A percentile compares a stretch with the other conserved stretches of the same genome.
These are phyloP conservation scores for Labroides dimidiatus DNA, from an alignment of 2,797 vertebrate species.

Conservation along the genomic window DNA sequence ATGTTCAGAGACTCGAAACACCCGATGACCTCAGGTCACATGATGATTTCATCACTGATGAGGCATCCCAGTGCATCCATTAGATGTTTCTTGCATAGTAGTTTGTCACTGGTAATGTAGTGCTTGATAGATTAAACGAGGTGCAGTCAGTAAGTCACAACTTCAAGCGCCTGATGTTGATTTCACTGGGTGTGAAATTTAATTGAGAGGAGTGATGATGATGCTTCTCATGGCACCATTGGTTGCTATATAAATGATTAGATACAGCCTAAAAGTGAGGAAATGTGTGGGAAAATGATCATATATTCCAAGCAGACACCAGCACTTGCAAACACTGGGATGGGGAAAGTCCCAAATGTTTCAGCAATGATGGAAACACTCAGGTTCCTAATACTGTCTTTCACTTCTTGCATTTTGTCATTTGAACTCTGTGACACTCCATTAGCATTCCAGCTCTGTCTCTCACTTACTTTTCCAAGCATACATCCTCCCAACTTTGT, in stretches of 20 bases:
- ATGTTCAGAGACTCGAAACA: no score
- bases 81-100: no score
- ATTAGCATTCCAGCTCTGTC: constrained; percentile 34
- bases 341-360: neutral
- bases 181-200: constrained; percentile 32
- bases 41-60: no score
- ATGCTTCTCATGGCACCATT: neutral
- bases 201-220: constrained; percentile 20
- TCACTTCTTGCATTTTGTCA: constrained; percentile 23
- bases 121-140: constrained; percentile 7
- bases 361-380: constrained; percentile 13
- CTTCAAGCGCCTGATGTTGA: neutral
- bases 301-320: neutral
- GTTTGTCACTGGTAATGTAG: constrained; percentile 31
- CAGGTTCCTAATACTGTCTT: constrained; percentile 23
- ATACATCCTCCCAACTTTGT: constrained; percentile 38
- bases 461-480: constrained; percentile 36
- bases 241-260: constrained; percentile 26
- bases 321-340: constrained; percentile 18
- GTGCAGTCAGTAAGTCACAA: neutral
- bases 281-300: neutral
- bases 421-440: constrained; percentile 54
- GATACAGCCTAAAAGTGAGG: constrained; percentile 21
- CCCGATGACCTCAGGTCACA: no score
- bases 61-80: no score